phyloP scores from a whole-genome alignment of 2,797 vertebrate genomes.

The Oreochromis mossambicus region DNA sequence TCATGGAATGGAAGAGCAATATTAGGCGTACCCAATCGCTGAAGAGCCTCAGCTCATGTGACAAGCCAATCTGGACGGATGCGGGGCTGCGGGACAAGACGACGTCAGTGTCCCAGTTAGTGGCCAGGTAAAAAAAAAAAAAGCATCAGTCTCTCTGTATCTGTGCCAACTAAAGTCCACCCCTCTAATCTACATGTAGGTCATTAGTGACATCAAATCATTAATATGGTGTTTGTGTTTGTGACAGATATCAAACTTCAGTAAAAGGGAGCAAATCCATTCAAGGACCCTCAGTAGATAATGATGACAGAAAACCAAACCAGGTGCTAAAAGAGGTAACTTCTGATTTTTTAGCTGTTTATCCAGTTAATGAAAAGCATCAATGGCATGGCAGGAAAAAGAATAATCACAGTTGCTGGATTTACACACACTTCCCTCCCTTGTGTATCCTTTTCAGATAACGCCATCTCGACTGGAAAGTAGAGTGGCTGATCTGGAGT shows the following conservation, averaged over 20 bases:
- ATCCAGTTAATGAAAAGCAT: neutral
- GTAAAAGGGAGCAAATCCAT: neutral
- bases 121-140: constrained; percentile 57
- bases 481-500: constrained; percentile 1
- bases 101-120: constrained; percentile 73
- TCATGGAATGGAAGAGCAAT: constrained; percentile 67
- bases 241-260: constrained; percentile 63
- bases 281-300: neutral
- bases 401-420: neutral
- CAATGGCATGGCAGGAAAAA: neutral
- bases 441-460: constrained; percentile 17
- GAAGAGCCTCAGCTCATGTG: constrained; percentile 41
- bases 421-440: neutral
- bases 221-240: neutral
- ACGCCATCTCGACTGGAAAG: neutral
- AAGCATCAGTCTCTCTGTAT: neutral
- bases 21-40: constrained; percentile 69
- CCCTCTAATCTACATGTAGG: neutral
- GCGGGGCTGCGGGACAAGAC: constrained; percentile 36
- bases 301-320: constrained; percentile 12
- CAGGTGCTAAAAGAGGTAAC: constrained; percentile 32
- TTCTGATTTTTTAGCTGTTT: neutral
- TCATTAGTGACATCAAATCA: neutral
- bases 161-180: neutral
- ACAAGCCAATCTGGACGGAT: constrained; percentile 47